These are phyloP conservation scores for Gymnocheta viridis DNA, from an alignment of 2,888 invertebrate genomes.

Conservation along the genomic window DNA sequence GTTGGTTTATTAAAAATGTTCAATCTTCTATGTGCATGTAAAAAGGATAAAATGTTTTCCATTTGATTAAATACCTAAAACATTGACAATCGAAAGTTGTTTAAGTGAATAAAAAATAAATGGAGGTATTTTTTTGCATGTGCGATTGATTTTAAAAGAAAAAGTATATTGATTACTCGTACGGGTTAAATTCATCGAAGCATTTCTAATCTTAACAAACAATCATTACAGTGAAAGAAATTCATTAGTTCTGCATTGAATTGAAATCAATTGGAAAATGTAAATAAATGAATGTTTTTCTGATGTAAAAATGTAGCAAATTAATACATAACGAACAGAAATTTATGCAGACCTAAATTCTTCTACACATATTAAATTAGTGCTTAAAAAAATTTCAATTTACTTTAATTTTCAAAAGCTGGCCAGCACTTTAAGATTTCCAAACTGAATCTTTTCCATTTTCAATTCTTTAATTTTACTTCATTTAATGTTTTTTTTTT, in stretches of 20 bases:
- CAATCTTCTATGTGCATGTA: no score
- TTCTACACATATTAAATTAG: not conserved
- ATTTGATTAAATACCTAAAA: conserved; percentile 21
- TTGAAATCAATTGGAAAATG: conserved; percentile 29
- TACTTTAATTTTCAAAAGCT: conserved; percentile 27
- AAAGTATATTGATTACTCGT: not conserved
- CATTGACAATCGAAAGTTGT: not conserved
- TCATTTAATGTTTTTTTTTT: conserved; percentile 27
- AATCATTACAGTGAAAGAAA: not conserved
- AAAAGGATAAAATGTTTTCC: conserved; percentile 17
- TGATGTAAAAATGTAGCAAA: not conserved
- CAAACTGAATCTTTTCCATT: not conserved
- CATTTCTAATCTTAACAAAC: not conserved
- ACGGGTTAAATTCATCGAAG: not conserved
- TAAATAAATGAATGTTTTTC: conserved; percentile 20
- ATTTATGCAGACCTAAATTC: not conserved
- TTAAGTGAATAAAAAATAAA: conserved; percentile 15
- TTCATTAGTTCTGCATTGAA: conserved; percentile 61
- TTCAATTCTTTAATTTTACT: conserved; percentile 20
- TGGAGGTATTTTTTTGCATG: conserved; percentile 37
- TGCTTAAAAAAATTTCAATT: not conserved
- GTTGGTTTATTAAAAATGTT: no score
- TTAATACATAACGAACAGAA: not conserved
- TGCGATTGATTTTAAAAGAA: conserved; percentile 47
- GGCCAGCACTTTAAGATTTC: conserved; percentile 34